These are phyloP conservation scores for Palythoa heliodiscus DNA, from an alignment of 92 coral and sea anemone genomes.

Conservation along the genomic window DNA sequence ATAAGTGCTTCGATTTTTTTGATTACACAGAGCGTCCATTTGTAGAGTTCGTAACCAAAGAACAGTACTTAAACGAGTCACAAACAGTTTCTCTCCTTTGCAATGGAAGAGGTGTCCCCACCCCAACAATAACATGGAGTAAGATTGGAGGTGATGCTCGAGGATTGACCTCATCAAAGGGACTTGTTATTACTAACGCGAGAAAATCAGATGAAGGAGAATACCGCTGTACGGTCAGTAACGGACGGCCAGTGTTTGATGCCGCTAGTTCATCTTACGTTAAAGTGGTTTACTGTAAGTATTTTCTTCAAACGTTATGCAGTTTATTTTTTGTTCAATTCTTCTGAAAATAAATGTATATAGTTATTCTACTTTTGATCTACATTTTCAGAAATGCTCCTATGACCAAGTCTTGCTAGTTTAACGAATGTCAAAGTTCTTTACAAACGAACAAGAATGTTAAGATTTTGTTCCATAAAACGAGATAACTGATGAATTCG, in stretches of 20 bases:
- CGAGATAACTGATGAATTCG: no score
- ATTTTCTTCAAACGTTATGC: not conserved
- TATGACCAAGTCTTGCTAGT: no score
- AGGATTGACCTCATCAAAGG: slow-evolving; percentile 27
- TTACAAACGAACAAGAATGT: no score
- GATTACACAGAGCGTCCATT: slow-evolving; percentile 14
- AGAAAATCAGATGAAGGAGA: slow-evolving; percentile 60
- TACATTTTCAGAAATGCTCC: no score
- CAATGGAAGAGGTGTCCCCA: slow-evolving; percentile 59
- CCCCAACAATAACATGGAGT: slow-evolving; percentile 56
- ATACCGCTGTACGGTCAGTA: slow-evolving; percentile 69
- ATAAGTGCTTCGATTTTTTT: not conserved
- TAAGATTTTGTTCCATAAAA: no score
- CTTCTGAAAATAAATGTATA: no score
- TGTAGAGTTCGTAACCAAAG: not conserved
- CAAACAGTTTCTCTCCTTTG: slow-evolving; percentile 51
- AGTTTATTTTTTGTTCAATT: no score
- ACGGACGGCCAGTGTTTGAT: slow-evolving; percentile 65
- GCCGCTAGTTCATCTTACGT: slow-evolving; percentile 44
- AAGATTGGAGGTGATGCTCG: slow-evolving; percentile 33
- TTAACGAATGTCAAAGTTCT: no score
- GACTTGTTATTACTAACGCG: slow-evolving; percentile 40
- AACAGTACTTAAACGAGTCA: slow-evolving; percentile 50
- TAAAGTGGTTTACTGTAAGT: slow-evolving; percentile 36
- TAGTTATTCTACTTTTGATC: no score